phyloP scores from a whole-genome alignment of 2,113 vertebrate genomes.

The Sebastes fasciatus region DNA sequence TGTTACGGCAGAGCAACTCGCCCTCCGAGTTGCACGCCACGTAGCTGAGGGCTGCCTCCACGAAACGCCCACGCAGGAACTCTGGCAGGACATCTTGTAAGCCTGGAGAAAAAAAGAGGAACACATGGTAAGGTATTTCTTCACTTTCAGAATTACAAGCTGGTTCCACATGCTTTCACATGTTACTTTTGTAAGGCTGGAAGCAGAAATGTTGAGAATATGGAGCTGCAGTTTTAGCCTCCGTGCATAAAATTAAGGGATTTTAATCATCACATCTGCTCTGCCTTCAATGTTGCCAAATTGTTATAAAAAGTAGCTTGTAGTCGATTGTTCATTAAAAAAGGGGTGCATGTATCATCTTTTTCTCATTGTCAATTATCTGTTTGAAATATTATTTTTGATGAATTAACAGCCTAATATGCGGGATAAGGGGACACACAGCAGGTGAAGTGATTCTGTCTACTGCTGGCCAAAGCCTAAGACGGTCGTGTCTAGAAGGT shows the following conservation, averaged over 20 bases:
- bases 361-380: too few species aligned
- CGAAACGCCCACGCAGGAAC: slow-evolving; percentile 92
- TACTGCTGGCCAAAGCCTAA: too few species aligned
- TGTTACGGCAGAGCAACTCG: slow-evolving; percentile 90
- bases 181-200: background rate
- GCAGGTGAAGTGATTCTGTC: too few species aligned
- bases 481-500: too few species aligned
- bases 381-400: too few species aligned
- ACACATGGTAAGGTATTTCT: slow-evolving; percentile 1
- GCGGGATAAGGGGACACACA: too few species aligned
- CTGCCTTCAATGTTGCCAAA: too few species aligned
- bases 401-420: too few species aligned
- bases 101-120: slow-evolving; percentile 79
- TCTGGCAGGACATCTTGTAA: slow-evolving; percentile 94
- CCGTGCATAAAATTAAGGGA: background rate
- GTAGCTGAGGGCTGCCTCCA: slow-evolving; percentile 95
- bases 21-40: slow-evolving; percentile 96
- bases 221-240: background rate
- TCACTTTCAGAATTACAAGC: background rate
- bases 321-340: too few species aligned
- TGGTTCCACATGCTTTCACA: background rate
- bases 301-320: too few species aligned
- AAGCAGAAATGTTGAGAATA: background rate
- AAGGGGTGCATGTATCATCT: too few species aligned
- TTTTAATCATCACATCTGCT: too few species aligned